phyloP scores from a whole-genome alignment of 1,140 invertebrate species.

The Diorhabda elongata region DNA sequence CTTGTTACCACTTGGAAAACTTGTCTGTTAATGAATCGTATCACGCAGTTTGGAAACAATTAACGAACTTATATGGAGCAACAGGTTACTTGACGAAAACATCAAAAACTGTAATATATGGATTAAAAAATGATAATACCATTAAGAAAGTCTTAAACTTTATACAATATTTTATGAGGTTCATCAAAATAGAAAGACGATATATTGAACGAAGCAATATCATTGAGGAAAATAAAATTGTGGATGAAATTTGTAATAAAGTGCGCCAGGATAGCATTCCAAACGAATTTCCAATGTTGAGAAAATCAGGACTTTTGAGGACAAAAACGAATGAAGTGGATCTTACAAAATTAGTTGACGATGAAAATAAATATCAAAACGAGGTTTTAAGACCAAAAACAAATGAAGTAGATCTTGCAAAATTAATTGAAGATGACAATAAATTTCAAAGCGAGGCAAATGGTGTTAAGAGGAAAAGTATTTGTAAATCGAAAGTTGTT shows the following conservation, averaged over 20 bases:
- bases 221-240: constrained; percentile 35
- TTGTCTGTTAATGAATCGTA: constrained; percentile 53
- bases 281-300: neutral
- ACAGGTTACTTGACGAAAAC: constrained; percentile 71
- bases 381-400: neutral
- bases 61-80: constrained; percentile 78
- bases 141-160: constrained; percentile 64
- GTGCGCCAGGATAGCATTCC: neutral
- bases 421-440: neutral
- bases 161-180: constrained; percentile 81
- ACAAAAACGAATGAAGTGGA: neutral
- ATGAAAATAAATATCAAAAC: neutral
- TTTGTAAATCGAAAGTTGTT: constrained; percentile 3
- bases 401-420: neutral
- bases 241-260: constrained; percentile 15
- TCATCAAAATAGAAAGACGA: constrained; percentile 60
- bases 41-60: constrained; percentile 82
- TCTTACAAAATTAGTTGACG: neutral
- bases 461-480: neutral
- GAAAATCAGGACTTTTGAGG: constrained; percentile 1
- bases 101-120: constrained; percentile 74
- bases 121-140: constrained; percentile 58
- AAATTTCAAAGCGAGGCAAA: neutral
- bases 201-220: constrained; percentile 27
- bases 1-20: constrained; percentile 51